Evolutionary conservation across 2,113 vertebrate species (phyloP).

Genomic region (Holacanthus passer): DNA sequence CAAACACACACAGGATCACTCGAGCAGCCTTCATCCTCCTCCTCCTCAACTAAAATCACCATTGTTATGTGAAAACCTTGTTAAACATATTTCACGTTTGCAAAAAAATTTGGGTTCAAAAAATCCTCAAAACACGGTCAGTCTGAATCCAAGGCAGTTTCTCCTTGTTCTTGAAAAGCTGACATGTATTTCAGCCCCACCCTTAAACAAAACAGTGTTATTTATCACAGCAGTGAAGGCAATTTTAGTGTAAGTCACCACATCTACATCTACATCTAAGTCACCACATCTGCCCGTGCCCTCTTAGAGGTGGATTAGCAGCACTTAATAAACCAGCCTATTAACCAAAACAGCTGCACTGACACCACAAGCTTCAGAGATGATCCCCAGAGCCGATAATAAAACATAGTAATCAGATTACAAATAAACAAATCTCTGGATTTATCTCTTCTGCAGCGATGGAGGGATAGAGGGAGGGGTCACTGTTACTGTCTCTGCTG

Average conservation of each 20-base stretch:
- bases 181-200: neutral
- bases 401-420: slow-evolving; percentile 76
- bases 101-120: neutral
- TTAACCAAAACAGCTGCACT: slow-evolving; percentile 73
- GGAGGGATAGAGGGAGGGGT: slow-evolving; percentile 9
- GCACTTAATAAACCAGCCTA: slow-evolving; percentile 68
- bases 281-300: slow-evolving; percentile 9
- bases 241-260: neutral
- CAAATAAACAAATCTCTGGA: slow-evolving; percentile 60
- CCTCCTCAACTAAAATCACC: slow-evolving; percentile 8
- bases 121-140: neutral
- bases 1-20: slow-evolving; percentile 15
- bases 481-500: neutral
- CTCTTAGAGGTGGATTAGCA: slow-evolving; percentile 59
- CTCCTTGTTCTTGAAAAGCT: slow-evolving; percentile 11
- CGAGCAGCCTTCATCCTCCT: slow-evolving; percentile 30
- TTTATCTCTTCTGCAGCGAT: slow-evolving; percentile 39
- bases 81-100: neutral
- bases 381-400: slow-evolving; percentile 72
- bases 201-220: neutral
- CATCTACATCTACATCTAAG: no score
- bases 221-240: neutral
- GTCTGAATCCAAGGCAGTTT: neutral
- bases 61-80: neutral
- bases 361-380: slow-evolving; percentile 64